Evolutionary conservation across 2,797 vertebrate species (phyloP).

Genomic region (Pseudocheirus occidentalis): DNA sequence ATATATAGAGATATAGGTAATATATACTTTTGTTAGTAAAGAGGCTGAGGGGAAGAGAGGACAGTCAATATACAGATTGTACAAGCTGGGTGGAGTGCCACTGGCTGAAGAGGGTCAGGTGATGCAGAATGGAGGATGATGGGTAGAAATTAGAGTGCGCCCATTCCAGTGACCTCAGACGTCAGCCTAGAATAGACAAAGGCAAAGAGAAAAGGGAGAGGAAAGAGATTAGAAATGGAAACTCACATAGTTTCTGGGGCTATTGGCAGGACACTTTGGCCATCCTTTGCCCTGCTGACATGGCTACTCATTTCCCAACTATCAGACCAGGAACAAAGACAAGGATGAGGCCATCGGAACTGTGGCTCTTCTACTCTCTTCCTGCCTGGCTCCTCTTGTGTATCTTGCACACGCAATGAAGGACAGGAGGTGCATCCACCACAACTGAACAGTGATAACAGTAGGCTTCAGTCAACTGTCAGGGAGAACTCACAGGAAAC

Average conservation of each 20-base stretch:
- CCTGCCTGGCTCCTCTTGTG: background rate
- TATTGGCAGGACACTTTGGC: background rate
- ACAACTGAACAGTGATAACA: background rate
- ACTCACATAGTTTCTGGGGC: background rate
- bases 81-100: constrained; percentile 87
- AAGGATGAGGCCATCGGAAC: background rate
- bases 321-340: background rate
- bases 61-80: constrained; percentile 84
- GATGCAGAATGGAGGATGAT: constrained; percentile 87
- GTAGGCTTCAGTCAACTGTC: background rate
- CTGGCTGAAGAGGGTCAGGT: constrained; percentile 89
- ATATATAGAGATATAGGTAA: background rate
- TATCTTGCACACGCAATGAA: background rate
- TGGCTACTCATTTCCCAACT: background rate
- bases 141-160: constrained; percentile 92
- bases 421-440: background rate
- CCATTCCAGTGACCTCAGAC: constrained; percentile 99
- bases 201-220: constrained; percentile 69
- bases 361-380: background rate
- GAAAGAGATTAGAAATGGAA: constrained; percentile 80
- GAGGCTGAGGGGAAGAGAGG: constrained; percentile 50
- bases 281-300: background rate
- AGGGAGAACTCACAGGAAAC: background rate
- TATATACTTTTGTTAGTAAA: constrained; percentile 62
- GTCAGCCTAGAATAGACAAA: constrained; percentile 94